phyloP scores from a whole-genome alignment of 2,113 vertebrate genomes.

The Bostrychus sinensis region DNA sequence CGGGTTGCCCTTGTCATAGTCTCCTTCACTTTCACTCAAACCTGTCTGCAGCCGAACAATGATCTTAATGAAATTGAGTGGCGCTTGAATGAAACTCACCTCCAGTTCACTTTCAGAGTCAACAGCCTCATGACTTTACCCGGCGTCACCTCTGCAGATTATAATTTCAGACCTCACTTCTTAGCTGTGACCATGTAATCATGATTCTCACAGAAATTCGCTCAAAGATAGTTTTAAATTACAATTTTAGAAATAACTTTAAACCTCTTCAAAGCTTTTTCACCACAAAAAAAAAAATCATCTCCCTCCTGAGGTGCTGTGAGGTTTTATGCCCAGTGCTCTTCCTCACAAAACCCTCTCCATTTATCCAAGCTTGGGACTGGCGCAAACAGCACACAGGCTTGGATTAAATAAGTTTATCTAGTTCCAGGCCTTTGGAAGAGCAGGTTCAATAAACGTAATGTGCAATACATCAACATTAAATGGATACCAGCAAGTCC shows the following conservation, averaged over 20 bases:
- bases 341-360: too few species aligned
- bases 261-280: neutral
- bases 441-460: too few species aligned
- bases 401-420: too few species aligned
- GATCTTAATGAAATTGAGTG: constrained; percentile 4
- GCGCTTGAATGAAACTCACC: constrained; percentile 3
- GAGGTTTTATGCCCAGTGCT: too few species aligned
- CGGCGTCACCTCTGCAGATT: neutral
- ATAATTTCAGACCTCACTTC: neutral
- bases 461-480: too few species aligned
- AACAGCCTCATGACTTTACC: neutral
- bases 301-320: neutral
- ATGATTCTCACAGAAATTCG: neutral
- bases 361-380: too few species aligned
- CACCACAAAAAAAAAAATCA: neutral
- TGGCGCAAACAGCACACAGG: too few species aligned
- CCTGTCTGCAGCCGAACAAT: neutral
- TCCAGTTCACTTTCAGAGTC: neutral
- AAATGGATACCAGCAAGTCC: neutral
- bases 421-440: too few species aligned
- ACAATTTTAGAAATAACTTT: neutral
- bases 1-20: constrained; percentile 1
- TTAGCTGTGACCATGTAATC: neutral
- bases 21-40: constrained; percentile 14
- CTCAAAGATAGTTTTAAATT: neutral